Evolutionary conservation across 2,113 vertebrate genomes (phyloP), one percentile per base, ranked within the genome.

Genomic region (Lonchura striata): DNA sequence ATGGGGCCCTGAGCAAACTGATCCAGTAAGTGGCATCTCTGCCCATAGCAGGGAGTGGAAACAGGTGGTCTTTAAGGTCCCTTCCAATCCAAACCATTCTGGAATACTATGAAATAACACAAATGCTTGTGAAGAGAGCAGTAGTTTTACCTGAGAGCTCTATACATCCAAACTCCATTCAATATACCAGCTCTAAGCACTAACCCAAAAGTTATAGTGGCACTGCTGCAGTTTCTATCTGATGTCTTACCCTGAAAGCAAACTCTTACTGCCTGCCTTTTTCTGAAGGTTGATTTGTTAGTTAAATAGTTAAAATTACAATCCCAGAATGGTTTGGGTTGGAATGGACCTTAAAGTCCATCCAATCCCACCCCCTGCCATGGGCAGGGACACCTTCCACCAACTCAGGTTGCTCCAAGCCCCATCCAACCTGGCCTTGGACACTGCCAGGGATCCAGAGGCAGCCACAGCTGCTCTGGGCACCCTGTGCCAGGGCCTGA

Each of bases 341-440:
- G 30, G 44, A 33, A 49, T 13, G 25, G 21, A 35, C 4, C 3
- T 50, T 31, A 85, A 50, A 76, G 31, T 10, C 24, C 30, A 66
- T 25, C 35, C 25, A 42, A 1, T 57, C 1, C 42, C 25, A 31
- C 5, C 4, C 39, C 20, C 20, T 76, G 70, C 1, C 2, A 4
- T 21, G 21, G 24, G 20, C 52, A 65, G 35, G 24, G 50, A 57
- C 35, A 57, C 35, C 15, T 75, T 11, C 35, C 25, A 49, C 30
- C 31, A 1, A 0, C 16, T 30, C 70, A 75, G 42, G 0, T 1
- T 56, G 41, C 20, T 30, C 44, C 56, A 60, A 61, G 25, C 10
- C 8, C 21, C 0, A 0, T 85, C 71, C 71, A 57, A 0, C 13
- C 35, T 76, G 61, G 31, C 9, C 61, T 42, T 35, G 82, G 35